phyloP scores from a whole-genome alignment of 2,888 invertebrate genomes.

The Pogonocherus hispidulus region DNA sequence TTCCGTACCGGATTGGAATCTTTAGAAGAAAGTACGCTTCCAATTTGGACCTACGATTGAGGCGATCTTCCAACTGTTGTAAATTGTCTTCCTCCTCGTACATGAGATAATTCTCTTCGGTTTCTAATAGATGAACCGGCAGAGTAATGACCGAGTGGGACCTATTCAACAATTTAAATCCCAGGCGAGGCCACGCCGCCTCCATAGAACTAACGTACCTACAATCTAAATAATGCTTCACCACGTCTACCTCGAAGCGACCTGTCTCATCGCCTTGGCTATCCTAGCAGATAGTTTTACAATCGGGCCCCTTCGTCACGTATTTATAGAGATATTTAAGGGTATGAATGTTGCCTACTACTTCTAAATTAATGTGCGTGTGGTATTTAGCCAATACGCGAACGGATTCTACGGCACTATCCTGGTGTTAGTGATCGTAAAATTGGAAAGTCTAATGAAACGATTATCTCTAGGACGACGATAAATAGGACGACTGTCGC shows the following conservation, averaged over 20 bases:
- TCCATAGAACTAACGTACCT: conserved; percentile 61
- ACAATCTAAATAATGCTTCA: conserved; percentile 51
- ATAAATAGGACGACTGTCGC: too few relatives aligned
- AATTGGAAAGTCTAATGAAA: conserved; percentile 11
- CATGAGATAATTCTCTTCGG: neutral
- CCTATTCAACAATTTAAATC: conserved; percentile 49
- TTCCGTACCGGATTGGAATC: too few relatives aligned
- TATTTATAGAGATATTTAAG: conserved; percentile 50
- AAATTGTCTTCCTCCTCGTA: neutral
- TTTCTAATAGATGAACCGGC: conserved; percentile 41
- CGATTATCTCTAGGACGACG: too few relatives aligned
- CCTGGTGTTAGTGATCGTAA: conserved; percentile 27
- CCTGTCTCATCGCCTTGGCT: neutral
- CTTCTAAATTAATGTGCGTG: conserved; percentile 49
- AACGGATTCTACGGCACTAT: conserved; percentile 40
- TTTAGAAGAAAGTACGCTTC: neutral
- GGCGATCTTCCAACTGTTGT: neutral
- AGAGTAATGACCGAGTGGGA: conserved; percentile 59
- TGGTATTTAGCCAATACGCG: conserved; percentile 37
- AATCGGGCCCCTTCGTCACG: conserved; percentile 35
- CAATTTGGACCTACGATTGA: neutral
- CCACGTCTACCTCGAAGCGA: neutral
- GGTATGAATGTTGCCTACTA: conserved; percentile 34
- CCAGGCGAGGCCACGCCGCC: conserved; percentile 60
- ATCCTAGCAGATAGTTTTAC: neutral